phyloP scores from a whole-genome alignment of 2,113 vertebrate species.

The Lagopus leucura region DNA sequence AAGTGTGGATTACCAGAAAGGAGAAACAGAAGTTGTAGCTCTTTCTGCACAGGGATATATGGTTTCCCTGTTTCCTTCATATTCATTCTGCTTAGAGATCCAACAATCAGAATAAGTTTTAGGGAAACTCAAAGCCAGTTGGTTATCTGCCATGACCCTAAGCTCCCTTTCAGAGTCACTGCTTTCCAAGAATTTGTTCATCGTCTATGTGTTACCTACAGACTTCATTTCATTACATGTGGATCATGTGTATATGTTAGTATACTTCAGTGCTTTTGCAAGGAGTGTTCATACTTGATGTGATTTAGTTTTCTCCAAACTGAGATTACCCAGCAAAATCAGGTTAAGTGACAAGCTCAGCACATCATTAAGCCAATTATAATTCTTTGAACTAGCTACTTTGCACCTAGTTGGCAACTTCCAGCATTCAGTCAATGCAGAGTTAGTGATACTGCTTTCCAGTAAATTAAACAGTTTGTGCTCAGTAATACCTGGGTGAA shows the following conservation, averaged over 20 bases:
- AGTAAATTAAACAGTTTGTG: background rate
- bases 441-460: background rate
- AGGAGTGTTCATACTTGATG: background rate
- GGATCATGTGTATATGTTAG: background rate
- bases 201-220: background rate
- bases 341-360: background rate
- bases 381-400: background rate
- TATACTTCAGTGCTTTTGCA: background rate
- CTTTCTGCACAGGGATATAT: fast-evolving
- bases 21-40: background rate
- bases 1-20: background rate
- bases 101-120: background rate
- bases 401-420: background rate
- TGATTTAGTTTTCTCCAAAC: background rate
- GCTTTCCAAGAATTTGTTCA: background rate
- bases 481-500: background rate
- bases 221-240: background rate
- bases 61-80: background rate
- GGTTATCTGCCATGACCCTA: background rate
- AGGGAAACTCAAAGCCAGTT: background rate
- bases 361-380: background rate
- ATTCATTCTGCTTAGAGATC: background rate
- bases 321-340: background rate
- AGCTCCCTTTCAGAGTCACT: background rate
- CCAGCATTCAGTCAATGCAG: background rate